Percentiles rank a stretch among this genome's conserved stretches.
Conservation (phyloP, 2,888 invertebrate species). For the Gandaritis pyraliata region DNA sequence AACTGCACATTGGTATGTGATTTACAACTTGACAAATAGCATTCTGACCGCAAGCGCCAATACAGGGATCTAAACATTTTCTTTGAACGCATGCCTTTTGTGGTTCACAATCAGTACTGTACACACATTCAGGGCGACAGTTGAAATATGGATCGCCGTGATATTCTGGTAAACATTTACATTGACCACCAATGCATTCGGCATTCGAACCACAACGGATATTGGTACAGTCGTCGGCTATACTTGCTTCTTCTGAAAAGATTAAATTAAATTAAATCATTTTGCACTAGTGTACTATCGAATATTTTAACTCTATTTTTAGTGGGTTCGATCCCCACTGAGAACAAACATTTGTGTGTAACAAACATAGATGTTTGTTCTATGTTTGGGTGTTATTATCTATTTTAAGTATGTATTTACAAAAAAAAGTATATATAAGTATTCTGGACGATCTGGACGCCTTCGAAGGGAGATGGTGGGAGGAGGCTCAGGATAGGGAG, state of each 20-base stretch:
- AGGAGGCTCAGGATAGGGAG: too few species aligned
- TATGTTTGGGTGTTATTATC: too few species aligned
- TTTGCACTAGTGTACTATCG: too few species aligned
- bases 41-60: slow-evolving; percentile 87
- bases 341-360: too few species aligned
- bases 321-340: too few species aligned
- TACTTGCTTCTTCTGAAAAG: slow-evolving; percentile 65
- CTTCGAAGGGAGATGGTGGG: too few species aligned
- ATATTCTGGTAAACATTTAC: slow-evolving; percentile 89
- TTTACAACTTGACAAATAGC: slow-evolving; percentile 86
- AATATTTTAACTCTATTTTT: too few species aligned
- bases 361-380: too few species aligned
- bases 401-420: too few species aligned
- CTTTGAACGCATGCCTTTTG: slow-evolving; percentile 89
- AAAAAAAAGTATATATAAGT: too few species aligned
- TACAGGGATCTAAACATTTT: slow-evolving; percentile 90
- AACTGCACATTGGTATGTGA: slow-evolving; percentile 88
- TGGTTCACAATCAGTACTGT: slow-evolving; percentile 88
- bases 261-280: neutral
- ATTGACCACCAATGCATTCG: slow-evolving; percentile 87
- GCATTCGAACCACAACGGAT: slow-evolving; percentile 88
- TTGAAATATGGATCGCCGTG: slow-evolving; percentile 90
- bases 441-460: too few species aligned
- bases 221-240: slow-evolving; percentile 87
- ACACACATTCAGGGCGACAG: slow-evolving; percentile 91